A percentile compares a stretch with the other conserved stretches of the same genome.
Evolutionary conservation across 37 sponge, comb jelly and placozoan species (phyloP).

Genomic region (Dysidea cf. avara): DNA sequence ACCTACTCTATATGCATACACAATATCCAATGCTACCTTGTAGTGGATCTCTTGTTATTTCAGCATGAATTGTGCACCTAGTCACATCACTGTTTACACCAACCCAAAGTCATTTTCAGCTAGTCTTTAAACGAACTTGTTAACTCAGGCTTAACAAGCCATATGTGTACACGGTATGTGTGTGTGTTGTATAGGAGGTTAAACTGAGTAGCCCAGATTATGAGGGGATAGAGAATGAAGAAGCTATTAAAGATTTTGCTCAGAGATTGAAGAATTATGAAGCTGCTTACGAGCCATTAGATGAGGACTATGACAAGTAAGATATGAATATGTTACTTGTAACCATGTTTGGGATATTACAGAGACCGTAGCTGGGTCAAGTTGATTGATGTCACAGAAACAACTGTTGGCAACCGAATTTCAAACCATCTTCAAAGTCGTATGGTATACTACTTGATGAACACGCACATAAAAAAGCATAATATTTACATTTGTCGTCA

Average conservation of each 20-base stretch:
- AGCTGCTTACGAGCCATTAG: slow-evolving; percentile 79
- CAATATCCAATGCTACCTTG: too few species aligned
- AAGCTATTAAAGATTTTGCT: slow-evolving; percentile 81
- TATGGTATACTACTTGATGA: slow-evolving; percentile 95
- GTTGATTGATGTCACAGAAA: slow-evolving; percentile 68
- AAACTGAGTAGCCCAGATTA: slow-evolving; percentile 92
- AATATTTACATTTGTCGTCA: slow-evolving; percentile 92
- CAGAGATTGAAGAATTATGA: slow-evolving; percentile 86
- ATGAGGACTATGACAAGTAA: slow-evolving; percentile 66
- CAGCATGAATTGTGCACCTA: too few species aligned
- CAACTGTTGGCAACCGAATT: slow-evolving; percentile 68
- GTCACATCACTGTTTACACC: too few species aligned
- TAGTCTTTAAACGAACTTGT: too few species aligned
- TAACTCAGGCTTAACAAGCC: too few species aligned
- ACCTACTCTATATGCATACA: too few species aligned
- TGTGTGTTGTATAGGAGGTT: slow-evolving; percentile 82
- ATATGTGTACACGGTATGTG: too few species aligned
- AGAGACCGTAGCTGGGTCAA: slow-evolving; percentile 79
- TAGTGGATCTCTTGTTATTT: too few species aligned
- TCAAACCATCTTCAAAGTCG: slow-evolving; percentile 81
- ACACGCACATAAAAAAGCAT: slow-evolving; percentile 79
- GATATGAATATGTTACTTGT: background rate
- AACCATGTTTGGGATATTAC: background rate
- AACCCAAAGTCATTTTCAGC: too few species aligned
- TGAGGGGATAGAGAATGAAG: slow-evolving; percentile 60